Conservation (phyloP, 2,888 invertebrate genomes). For the Poecilobothrus nobilitatus region DNA sequence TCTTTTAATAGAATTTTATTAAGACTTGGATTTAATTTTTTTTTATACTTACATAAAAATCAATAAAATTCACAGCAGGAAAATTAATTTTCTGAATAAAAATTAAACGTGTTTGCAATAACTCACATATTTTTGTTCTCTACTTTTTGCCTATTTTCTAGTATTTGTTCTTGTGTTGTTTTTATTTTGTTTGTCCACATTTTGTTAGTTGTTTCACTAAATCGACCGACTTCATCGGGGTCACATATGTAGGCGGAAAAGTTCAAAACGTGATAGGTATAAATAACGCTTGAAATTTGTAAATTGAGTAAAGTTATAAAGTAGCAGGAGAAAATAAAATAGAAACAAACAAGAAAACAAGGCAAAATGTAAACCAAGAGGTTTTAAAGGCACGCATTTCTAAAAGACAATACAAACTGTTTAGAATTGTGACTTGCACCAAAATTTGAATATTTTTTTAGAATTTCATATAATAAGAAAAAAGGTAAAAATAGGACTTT, state of each 20-base stretch:
- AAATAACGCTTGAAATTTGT: neutral
- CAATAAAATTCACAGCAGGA: conserved; percentile 6
- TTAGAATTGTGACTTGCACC: no score
- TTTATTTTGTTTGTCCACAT: neutral
- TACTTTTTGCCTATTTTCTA: neutral
- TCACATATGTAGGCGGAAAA: conserved; percentile 1
- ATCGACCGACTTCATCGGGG: neutral
- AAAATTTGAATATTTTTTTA: no score
- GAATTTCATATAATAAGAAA: no score
- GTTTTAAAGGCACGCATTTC: no score
- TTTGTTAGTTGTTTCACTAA: neutral
- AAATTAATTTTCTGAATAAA: conserved; percentile 1
- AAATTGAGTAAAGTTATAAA: neutral
- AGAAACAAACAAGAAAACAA: no score
- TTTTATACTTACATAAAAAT: neutral
- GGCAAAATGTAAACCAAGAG: no score
- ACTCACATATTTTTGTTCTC: neutral
- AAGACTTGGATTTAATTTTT: neutral
- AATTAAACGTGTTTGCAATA: conserved; percentile 2
- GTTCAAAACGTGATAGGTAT: neutral
- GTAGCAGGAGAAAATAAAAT: neutral
- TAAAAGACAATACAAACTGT: no score
- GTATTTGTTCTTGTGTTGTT: no score
- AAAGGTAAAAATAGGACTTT: no score
- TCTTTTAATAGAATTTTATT: neutral